Evolutionary conservation across 2,888 invertebrate species (phyloP), one percentile per base, ranked within the genome.

Genomic region (Leucania comma): DNA sequence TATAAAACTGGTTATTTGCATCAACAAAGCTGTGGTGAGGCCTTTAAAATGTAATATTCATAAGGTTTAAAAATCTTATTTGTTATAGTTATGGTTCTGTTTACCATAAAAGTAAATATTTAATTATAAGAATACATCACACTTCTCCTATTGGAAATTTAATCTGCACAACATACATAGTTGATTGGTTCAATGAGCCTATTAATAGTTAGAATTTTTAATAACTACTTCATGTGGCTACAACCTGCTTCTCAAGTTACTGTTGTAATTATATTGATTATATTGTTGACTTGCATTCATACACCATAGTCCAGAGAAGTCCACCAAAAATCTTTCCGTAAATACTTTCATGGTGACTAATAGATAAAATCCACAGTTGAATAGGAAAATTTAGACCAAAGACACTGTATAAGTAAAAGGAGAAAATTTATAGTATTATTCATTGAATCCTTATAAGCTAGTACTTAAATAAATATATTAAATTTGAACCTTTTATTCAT

Each of bases 1-100:
- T 61, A 75, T 64, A 51, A 60, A 74, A 74, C 57, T 68, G 61
- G 69, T 63, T 50, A 69, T 74, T 74, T 62, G 61, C 68, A 75
- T 75, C 56, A 63, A 65, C 65, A 58, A 60, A 61, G 56, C 38
- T 10, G 12, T 57, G 51, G n/a, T 8, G 9, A 57, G 57, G 71
- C 29, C 61, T 64, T 38, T 38, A 38, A 62, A 48, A 24, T 58
- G 12, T 75, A 53, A 58, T 51, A 62, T 57, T 64, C 42, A 51
- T 51, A 51, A 42, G 12, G 26, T 72, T 32, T 17, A 10, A 46
- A 53, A 65, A 35, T n/a, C 57, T 58, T 46, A 51, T 48, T 57
- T 42, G 14, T 9, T 12, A 8, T 12, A 22, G 22, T 0, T 51
- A 42, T 14, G n/a, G 35, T 46, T 32, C 22, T n/a, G 10, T 14